Conservation (phyloP, 2,888 invertebrate genomes). For the Polydrusus tereticollis region DNA sequence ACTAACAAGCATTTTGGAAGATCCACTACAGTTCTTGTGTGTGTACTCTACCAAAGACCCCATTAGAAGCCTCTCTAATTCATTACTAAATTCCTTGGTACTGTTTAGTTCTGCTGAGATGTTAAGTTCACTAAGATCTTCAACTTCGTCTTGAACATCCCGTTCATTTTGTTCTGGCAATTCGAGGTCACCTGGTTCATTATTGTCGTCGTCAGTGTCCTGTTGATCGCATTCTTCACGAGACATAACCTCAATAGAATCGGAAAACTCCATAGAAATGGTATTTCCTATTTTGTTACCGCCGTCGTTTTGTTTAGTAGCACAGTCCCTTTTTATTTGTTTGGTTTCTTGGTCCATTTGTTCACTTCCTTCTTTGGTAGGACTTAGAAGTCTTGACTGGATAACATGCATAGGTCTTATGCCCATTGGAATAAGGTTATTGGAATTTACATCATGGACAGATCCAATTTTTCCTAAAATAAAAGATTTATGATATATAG, state of each 20-base stretch:
- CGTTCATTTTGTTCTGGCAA: too few species aligned
- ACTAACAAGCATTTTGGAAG: conserved; percentile 49
- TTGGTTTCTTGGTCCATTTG: neutral
- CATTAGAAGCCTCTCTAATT: conserved; percentile 47
- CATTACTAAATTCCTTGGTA: conserved; percentile 3
- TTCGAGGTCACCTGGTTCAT: too few species aligned
- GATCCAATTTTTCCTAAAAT: neutral
- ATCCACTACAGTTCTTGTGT: conserved; percentile 45
- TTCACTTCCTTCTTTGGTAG: neutral
- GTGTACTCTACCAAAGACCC: conserved; percentile 48
- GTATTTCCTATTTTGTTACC: neutral
- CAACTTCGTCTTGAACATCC: neutral
- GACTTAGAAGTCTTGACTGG: conserved; percentile 10
- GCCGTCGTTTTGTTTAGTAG: neutral
- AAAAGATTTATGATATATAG: neutral
- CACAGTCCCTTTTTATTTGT: conserved; percentile 13
- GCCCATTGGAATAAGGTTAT: neutral
- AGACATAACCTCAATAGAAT: neutral
- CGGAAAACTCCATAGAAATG: neutral
- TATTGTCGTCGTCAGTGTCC: neutral
- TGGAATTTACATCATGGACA: neutral
- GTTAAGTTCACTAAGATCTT: neutral
- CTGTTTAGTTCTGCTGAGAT: neutral
- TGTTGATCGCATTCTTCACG: neutral
- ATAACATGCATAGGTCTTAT: neutral